phyloP scores from a whole-genome alignment of 2,888 invertebrate genomes.

The Phorcus lineatus region DNA sequence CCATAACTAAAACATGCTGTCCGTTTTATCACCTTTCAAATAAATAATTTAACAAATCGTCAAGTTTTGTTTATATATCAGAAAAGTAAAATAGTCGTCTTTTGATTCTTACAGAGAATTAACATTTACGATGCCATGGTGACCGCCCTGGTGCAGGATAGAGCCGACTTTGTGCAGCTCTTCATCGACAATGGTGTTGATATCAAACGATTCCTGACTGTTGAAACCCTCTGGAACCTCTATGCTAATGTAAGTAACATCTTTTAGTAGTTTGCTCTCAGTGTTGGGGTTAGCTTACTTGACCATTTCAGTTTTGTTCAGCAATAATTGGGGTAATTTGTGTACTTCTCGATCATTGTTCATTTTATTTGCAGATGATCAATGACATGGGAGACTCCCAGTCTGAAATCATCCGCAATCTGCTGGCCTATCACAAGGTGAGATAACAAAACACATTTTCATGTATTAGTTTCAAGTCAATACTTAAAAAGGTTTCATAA shows the following conservation, averaged over 20 bases:
- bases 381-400: slow-evolving; percentile 23
- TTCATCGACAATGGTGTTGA: slow-evolving; percentile 74
- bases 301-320: not conserved
- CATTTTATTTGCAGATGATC: slow-evolving; percentile 22
- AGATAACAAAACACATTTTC: not conserved
- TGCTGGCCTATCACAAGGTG: slow-evolving; percentile 17
- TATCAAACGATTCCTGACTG: slow-evolving; percentile 68
- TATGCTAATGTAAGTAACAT: slow-evolving; percentile 45
- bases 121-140: slow-evolving; percentile 70
- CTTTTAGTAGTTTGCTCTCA: not conserved
- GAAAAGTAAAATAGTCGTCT: no score
- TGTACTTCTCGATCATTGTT: not conserved
- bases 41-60: no score
- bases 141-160: slow-evolving; percentile 71
- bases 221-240: slow-evolving; percentile 67
- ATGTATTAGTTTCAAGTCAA: no score
- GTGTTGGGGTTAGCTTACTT: not conserved
- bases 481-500: no score
- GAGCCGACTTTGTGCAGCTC: slow-evolving; percentile 72
- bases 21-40: no score
- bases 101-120: slow-evolving; percentile 46
- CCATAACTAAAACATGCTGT: no score
- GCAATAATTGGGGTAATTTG: not conserved
- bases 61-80: no score
- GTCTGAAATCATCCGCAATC: slow-evolving; percentile 16